Evolutionary conservation across 2,113 vertebrate species (phyloP).

Genomic region (Lepus europaeus): DNA sequence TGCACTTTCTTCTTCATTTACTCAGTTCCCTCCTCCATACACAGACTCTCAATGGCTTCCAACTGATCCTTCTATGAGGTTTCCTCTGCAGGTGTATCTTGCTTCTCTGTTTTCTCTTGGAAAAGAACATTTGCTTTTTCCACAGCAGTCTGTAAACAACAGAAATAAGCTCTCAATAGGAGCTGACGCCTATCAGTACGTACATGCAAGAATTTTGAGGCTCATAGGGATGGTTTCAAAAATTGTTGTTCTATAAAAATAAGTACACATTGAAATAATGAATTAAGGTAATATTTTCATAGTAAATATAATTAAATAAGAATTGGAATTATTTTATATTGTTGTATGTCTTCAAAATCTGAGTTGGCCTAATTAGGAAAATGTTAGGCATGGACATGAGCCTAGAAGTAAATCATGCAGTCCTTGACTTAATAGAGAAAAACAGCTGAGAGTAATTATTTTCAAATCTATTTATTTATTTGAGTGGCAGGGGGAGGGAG

Average conservation of each 20-base stretch:
- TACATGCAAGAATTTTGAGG: not conserved
- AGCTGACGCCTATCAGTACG: not conserved
- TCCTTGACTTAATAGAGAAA: constrained; percentile 47
- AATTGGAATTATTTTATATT: not conserved
- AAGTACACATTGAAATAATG: not conserved
- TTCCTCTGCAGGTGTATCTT: not conserved
- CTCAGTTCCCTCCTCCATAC: not conserved
- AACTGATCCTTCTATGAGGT: not conserved
- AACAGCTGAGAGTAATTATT: constrained; percentile 38
- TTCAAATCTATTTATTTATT: no score
- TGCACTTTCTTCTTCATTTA: not conserved
- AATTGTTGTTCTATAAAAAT: constrained; percentile 28
- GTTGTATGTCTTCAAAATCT: constrained; percentile 48
- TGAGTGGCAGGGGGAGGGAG: no score
- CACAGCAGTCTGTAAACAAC: not conserved
- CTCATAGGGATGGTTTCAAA: not conserved
- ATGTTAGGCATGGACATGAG: constrained; percentile 38
- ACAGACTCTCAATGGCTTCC: not conserved
- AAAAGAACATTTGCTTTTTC: not conserved
- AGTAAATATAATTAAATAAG: constrained; percentile 9
- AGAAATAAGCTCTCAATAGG: constrained; percentile 38
- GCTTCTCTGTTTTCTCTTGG: not conserved
- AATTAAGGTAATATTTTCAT: not conserved
- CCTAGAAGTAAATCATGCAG: constrained; percentile 69
- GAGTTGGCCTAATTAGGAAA: constrained; percentile 34